Evolutionary conservation across 2,797 vertebrate genomes (phyloP).

Genomic region (Tamandua tetradactyla): DNA sequence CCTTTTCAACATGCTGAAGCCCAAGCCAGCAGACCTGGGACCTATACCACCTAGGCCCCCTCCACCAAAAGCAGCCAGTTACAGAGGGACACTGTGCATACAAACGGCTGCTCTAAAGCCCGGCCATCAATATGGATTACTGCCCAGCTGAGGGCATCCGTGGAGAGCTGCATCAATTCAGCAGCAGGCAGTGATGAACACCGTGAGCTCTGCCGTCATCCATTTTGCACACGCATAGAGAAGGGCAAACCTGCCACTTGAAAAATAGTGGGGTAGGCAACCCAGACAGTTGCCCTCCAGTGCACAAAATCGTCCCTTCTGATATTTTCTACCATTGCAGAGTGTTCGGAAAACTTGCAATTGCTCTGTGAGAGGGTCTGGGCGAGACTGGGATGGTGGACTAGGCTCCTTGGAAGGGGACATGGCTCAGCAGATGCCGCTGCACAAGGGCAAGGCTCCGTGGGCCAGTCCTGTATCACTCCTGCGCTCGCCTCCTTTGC

Average conservation of each 20-base stretch:
- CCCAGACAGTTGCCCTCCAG: not conserved
- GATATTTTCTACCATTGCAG: not conserved
- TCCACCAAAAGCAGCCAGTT: not conserved
- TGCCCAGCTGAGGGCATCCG: not conserved
- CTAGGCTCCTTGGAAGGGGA: not conserved
- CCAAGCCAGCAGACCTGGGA: not conserved
- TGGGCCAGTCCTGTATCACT: not conserved
- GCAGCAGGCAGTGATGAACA: constrained; percentile 15
- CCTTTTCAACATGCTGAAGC: not conserved
- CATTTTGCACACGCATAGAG: not conserved
- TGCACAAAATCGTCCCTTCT: not conserved
- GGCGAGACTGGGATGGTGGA: not conserved
- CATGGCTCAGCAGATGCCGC: not conserved
- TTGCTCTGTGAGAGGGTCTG: not conserved
- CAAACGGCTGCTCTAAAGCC: not conserved
- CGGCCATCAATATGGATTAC: constrained; percentile 39
- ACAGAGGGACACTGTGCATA: not conserved
- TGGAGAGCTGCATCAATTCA: not conserved
- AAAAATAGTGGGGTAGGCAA: not conserved
- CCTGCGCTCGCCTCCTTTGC: not conserved
- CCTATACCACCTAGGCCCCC: not conserved
- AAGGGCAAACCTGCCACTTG: not conserved
- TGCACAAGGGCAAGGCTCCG: not conserved
- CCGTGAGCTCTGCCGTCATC: not conserved
- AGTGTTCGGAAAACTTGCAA: not conserved